Percentiles rank a stretch among this genome's conserved stretches.
Conservation (phyloP, 2,888 invertebrate genomes). For the Trissonchulus latispiculum region DNA sequence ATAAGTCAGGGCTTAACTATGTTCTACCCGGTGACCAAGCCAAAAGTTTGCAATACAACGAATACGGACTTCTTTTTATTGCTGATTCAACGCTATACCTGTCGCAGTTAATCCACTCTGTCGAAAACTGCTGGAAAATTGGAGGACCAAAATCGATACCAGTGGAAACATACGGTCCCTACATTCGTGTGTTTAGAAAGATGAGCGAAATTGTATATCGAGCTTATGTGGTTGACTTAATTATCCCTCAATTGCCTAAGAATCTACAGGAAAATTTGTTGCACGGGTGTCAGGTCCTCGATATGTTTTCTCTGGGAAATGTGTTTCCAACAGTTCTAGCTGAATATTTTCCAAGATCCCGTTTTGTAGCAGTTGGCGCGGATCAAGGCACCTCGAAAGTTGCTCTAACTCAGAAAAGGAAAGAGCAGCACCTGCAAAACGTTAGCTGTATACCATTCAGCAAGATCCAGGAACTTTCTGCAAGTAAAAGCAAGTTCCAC, state of each 20-base stretch:
- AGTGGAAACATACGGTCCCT: not conserved
- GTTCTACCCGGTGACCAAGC: not conserved
- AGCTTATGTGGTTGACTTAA: not conserved
- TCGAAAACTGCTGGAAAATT: not conserved
- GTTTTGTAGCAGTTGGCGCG: no score
- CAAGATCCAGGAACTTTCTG: not conserved
- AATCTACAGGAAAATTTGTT: not conserved
- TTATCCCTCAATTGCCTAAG: not conserved
- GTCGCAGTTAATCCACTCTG: not conserved
- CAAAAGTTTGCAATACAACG: not conserved
- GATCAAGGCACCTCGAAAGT: no score
- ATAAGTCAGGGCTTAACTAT: not conserved
- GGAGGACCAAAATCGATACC: not conserved
- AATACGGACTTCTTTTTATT: not conserved
- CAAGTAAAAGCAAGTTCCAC: no score
- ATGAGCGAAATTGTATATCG: not conserved
- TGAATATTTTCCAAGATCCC: no score
- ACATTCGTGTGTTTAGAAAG: not conserved
- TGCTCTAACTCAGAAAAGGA: no score
- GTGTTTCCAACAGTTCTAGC: no score
- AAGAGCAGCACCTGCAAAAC: no score
- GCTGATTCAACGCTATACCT: not conserved
- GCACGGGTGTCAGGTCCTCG: no score
- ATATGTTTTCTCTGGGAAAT: no score
- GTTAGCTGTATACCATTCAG: no score